phyloP scores from a whole-genome alignment of 2,797 vertebrate genomes.

The Argya squamiceps region DNA sequence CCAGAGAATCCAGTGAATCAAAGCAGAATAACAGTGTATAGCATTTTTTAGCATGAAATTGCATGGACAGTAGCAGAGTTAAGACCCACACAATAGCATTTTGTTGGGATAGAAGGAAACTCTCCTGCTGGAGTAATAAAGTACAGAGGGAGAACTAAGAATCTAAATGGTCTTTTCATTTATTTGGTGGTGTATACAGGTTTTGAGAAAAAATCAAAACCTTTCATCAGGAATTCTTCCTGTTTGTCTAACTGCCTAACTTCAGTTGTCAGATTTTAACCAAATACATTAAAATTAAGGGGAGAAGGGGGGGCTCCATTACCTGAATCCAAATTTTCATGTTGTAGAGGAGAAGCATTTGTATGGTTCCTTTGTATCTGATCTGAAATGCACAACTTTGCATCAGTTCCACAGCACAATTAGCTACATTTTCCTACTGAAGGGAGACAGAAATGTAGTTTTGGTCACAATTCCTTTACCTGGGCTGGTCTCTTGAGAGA shows the following conservation, averaged over 20 bases:
- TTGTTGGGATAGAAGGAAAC: neutral
- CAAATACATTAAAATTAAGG: neutral
- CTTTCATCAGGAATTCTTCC: neutral
- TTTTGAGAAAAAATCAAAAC: neutral
- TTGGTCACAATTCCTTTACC: neutral
- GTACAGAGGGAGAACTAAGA: neutral
- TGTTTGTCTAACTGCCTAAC: neutral
- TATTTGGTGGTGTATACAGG: neutral
- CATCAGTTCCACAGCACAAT: neutral
- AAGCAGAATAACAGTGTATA: neutral
- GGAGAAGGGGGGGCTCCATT: neutral
- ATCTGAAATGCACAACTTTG: neutral
- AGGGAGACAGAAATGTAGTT: neutral
- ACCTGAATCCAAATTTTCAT: neutral
- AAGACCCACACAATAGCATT: no score
- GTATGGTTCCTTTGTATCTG: neutral
- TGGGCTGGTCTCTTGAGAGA: neutral
- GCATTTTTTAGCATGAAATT: neutral
- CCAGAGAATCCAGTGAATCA: neutral
- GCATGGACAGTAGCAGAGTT: neutral
- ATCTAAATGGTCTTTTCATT: neutral
- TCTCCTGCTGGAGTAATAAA: neutral
- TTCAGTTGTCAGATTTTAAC: neutral
- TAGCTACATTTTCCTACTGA: neutral
- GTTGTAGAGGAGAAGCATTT: neutral